phyloP scores from a whole-genome alignment of 2,888 invertebrate genomes.

The Eupithecia abbreviata region DNA sequence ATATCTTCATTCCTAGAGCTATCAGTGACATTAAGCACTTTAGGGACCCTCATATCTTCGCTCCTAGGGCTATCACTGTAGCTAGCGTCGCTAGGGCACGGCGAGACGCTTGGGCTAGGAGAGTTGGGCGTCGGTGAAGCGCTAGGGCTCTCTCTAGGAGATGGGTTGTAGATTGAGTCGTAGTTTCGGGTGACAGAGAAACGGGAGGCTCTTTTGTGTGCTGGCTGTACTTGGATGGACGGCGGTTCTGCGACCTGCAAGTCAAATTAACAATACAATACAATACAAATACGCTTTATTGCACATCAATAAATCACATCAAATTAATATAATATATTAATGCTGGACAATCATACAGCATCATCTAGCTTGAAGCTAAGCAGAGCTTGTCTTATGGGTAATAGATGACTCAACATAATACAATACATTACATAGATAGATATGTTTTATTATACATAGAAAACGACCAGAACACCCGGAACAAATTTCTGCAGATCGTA shows the following conservation, averaged over 20 bases:
- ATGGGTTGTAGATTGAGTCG: constrained; percentile 67
- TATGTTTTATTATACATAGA: too few relatives aligned
- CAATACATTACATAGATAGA: too few relatives aligned
- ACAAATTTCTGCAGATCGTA: too few relatives aligned
- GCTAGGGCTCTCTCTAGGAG: constrained; percentile 51
- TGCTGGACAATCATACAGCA: too few relatives aligned
- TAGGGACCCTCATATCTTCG: constrained; percentile 13
- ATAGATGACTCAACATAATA: too few relatives aligned
- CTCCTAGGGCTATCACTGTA: constrained; percentile 25
- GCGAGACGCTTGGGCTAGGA: constrained; percentile 33
- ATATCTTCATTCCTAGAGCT: background rate
- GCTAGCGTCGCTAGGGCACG: constrained; percentile 31
- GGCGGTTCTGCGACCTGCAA: constrained; percentile 70
- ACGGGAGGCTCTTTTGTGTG: constrained; percentile 76
- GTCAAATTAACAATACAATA: too few relatives aligned
- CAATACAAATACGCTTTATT: too few relatives aligned
- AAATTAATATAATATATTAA: too few relatives aligned
- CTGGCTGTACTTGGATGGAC: constrained; percentile 83
- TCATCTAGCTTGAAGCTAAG: too few relatives aligned
- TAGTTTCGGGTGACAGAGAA: constrained; percentile 79
- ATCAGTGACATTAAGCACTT: constrained; percentile 2
- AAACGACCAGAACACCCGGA: too few relatives aligned
- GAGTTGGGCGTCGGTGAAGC: constrained; percentile 41
- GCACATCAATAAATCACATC: too few relatives aligned
- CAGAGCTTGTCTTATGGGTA: too few relatives aligned